Base-by-base conservation (phyloP, 1,140 invertebrate species). In the Heliconius hermathena region DNA sequence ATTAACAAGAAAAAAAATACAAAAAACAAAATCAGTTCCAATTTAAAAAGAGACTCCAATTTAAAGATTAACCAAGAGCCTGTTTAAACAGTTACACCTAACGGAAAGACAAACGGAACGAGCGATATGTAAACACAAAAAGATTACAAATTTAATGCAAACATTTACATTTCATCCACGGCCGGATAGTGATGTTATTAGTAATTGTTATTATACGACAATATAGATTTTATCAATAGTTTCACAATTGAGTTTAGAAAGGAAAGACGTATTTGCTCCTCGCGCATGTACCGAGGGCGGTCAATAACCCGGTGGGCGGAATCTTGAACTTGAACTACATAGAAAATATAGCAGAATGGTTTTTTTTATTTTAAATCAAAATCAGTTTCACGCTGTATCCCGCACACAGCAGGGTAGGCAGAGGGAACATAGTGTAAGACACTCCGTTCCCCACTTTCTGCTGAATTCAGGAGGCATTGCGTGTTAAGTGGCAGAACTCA, bases 261-360 rank as follows among this genome's bases (percentile, higher is more conserved):
- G 60, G 41, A 54, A 78, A 73, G 72, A 73, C 57, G 29, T 52
- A 41, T 78, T 73, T 78, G 76, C 78, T 80, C 84, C 78, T 83
- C 87, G 90, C 90, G 91, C 91, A 90, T 90, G 91, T 89, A 88
- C 89, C 82, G 81, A 84, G 80, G 76, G 79, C 90, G 91, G 91
- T 90, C 90, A 91, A 91, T 91, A 89, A 93, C 88, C 89, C 78
- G 78, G 81, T 83, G 83, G 87, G 84, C 83, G 83, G 87, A 90
- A 90, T 93, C 90, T 91, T 91, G 90, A 91, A 93, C 91, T 93
- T 91, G 90, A 93, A 92, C 89, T 88, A 91, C 77, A 90, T 88
- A 86, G 82, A 81, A 81, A 84, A 85, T 82, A 79, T 82, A 74
- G 80, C 86, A 87, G 84, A 73, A 74, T 81, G 76, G 80, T 46